phyloP scores from a whole-genome alignment of 2,888 invertebrate species.

The Entomobrya proxima region DNA sequence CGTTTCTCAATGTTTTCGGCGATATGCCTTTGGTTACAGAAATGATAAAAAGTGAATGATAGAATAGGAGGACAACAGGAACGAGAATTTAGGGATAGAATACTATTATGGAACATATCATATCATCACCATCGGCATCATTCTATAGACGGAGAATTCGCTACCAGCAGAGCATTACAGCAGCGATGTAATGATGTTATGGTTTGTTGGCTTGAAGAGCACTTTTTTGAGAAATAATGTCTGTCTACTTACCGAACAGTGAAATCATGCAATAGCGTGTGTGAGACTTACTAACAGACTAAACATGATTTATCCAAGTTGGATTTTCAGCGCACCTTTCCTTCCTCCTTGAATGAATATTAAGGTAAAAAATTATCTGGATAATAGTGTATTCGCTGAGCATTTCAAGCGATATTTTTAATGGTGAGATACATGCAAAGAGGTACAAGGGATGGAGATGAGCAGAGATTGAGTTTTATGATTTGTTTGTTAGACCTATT shows the following conservation, averaged over 20 bases:
- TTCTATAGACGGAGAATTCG: constrained; percentile 48
- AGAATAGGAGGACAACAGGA: not conserved
- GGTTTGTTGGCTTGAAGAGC: constrained; percentile 61
- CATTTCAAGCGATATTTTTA: not conserved
- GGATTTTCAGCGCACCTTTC: constrained; percentile 47
- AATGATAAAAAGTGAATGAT: constrained; percentile 63
- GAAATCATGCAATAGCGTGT: constrained; percentile 18
- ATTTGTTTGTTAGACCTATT: constrained; percentile 7
- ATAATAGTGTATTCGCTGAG: not conserved
- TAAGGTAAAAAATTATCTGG: not conserved
- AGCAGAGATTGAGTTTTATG: not conserved
- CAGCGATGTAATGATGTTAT: constrained; percentile 46
- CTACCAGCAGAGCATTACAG: constrained; percentile 16
- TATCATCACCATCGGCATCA: constrained; percentile 30
- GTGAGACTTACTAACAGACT: not conserved
- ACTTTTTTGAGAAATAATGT: constrained; percentile 34
- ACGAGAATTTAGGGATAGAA: constrained; percentile 51
- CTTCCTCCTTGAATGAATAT: constrained; percentile 42
- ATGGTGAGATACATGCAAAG: not conserved
- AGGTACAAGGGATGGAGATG: not conserved
- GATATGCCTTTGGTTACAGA: constrained; percentile 1
- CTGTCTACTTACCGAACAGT: not conserved
- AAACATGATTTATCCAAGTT: not conserved
- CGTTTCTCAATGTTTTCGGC: constrained; percentile 5
- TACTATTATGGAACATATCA: constrained; percentile 56